phyloP scores from a whole-genome alignment of 1,140 invertebrate genomes.

The Apis cerana region DNA sequence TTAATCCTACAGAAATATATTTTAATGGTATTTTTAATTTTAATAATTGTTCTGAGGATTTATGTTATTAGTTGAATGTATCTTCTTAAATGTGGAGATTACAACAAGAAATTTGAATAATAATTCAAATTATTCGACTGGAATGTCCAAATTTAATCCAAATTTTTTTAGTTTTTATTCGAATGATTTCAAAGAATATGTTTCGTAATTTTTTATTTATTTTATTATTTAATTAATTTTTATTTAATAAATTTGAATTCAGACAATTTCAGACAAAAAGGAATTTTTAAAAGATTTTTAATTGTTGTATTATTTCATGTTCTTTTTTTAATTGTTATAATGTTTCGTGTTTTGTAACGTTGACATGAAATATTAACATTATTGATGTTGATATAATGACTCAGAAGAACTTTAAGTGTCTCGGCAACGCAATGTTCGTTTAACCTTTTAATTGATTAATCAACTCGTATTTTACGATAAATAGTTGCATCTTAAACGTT shows the following conservation, averaged over 20 bases:
- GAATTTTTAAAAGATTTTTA: background rate
- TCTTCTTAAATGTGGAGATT: background rate
- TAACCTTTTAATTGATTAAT: slow-evolving; percentile 48
- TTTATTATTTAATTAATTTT: too few relatives aligned
- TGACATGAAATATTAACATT: background rate
- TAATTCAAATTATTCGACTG: too few relatives aligned
- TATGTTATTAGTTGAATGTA: background rate
- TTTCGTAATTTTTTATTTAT: background rate
- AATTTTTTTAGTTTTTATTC: background rate
- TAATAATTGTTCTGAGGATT: background rate
- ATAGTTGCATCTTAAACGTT: slow-evolving; percentile 12
- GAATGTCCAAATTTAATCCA: too few relatives aligned
- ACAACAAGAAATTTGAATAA: background rate
- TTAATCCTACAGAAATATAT: slow-evolving; percentile 8
- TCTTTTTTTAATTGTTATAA: background rate
- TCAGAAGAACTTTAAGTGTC: background rate
- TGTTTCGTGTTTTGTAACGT: background rate
- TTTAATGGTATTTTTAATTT: background rate
- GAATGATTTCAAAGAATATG: background rate
- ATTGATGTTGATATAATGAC: slow-evolving; percentile 3
- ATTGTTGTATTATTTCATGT: background rate
- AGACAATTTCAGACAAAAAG: too few relatives aligned
- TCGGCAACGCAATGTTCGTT: slow-evolving; percentile 13
- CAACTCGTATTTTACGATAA: slow-evolving; percentile 12
- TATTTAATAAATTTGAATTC: too few relatives aligned